Base-by-base conservation (phyloP, 2,797 vertebrate genomes). In the Anniella stebbinsi region DNA sequence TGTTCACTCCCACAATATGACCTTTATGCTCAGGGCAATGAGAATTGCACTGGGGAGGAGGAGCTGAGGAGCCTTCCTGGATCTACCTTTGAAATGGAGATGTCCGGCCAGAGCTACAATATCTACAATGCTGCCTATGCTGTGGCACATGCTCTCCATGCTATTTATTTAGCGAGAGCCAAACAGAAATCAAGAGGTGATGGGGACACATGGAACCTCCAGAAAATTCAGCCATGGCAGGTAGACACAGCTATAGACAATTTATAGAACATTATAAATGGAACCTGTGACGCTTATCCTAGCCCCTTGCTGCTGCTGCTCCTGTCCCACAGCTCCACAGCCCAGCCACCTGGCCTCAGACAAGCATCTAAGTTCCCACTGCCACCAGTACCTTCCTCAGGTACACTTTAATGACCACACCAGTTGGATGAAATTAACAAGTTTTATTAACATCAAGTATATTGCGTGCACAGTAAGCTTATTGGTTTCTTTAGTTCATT, bases 21-120 rank as follows among this genome's bases (percentile, higher is more conserved):
- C 9, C 8, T 28, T 3, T 5, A 45, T 38, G 0, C 25, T 12
- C 6, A 0, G 3, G 9, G 8, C 2, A 75, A 23, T 8, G 36
- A 3, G 21, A 75, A 8, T 18, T 75, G 72, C 21, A 23, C 72
- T 21, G 72, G 72, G 5, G 8, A 38, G 17, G 72, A 75, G 36
- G 38, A 41, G 8, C 18, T 75, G 18, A 1, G 36, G 2, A 38
- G 3, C 11, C 36, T 75, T 2, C 18, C 36, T 5, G 36, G 11
- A 75, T 1, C 36, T 21, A 4, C 9, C 0, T 75, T 75, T 75
- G 72, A 75, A 75, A 38, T 11, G 30, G 36, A 18, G 0, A 21
- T 75, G 72, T 38, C 36, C 4, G 60, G 60, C 60, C 60, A 63
- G 21, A 63, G 60, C 5, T 63, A 63, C 60, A 63, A 63, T 63